Evolutionary conservation across 2,113 vertebrate genomes (phyloP), one percentile per base, ranked within the genome.

Genomic region (Hydrochoerus hydrochaeris): DNA sequence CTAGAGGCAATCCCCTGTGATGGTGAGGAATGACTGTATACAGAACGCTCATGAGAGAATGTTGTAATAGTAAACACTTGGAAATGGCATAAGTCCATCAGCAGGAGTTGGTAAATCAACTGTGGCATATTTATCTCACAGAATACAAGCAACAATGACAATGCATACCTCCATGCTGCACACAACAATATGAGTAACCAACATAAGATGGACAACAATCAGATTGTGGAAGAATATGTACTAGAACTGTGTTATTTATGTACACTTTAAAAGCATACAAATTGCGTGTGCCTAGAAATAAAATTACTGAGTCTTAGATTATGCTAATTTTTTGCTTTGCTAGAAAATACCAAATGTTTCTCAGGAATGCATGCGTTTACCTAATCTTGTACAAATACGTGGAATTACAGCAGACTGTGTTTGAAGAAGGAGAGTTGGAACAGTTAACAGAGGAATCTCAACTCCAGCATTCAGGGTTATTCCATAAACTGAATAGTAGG

Each of bases 261-360:
- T 69, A 81, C 44, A 75, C 80, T 84, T 97, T 62, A 13, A 77
- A 87, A 93, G 73, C n/a, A 35, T 85, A 49, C 41, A 85, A 92
- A 67, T 62, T 80, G 10, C 24, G 20, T 57, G 65, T 52, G 16
- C 30, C 75, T 87, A 92, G 92, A 94, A 92, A 97, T 92, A 78
- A 95, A 94, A 94, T 38, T 90, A 54, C 62, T 84, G 62, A 94
- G 81, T 92, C 69, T 10, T 85, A 13, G 30, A 17, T 14, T 77
- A 58, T 95, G 69, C 35, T 92, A 84, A 96, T 75, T n/a, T 96
- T 85, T 57, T 57, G 62, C 80, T 95, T 90, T 81, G 62, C 49
- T 65, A 57, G 38, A 71, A 86, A 89, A 82, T 52, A 58, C 22
- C 75, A 69, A 89, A 88, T 81, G 57, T 78, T 90, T 88, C 81